phyloP scores from a whole-genome alignment of 2,113 vertebrate genomes.

The Pangasianodon gigas region DNA sequence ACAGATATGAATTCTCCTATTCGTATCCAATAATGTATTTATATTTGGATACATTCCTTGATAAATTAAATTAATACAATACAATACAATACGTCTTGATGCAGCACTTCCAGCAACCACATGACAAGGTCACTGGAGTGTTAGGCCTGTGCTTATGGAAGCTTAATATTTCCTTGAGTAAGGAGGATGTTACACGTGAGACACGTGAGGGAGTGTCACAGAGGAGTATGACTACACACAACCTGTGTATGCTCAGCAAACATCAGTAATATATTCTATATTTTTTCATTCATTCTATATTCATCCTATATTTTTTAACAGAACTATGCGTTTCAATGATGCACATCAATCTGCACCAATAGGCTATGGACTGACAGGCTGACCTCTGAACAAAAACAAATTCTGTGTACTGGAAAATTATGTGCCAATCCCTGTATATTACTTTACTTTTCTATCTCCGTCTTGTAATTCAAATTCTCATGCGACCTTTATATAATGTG shows the following conservation, averaged over 20 bases:
- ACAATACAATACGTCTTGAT: background rate
- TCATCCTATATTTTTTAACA: background rate
- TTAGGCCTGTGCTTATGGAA: slow-evolving; percentile 1
- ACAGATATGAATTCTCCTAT: background rate
- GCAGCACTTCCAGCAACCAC: background rate
- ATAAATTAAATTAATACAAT: background rate
- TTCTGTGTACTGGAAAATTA: background rate
- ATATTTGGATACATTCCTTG: background rate
- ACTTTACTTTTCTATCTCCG: background rate
- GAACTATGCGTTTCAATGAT: background rate
- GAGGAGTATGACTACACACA: background rate
- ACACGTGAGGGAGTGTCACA: background rate
- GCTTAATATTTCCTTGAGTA: slow-evolving; percentile 17
- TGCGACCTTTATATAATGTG: background rate
- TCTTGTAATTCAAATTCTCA: background rate
- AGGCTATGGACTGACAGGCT: background rate
- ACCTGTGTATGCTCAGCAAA: background rate
- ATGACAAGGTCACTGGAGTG: background rate
- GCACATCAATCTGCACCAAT: background rate
- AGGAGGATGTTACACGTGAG: slow-evolving; percentile 19
- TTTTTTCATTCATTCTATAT: background rate
- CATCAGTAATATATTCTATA: background rate
- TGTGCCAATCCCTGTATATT: background rate
- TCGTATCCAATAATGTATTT: background rate
- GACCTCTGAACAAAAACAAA: background rate